These are phyloP conservation scores for Nylanderia fulva DNA, from an alignment of 1,140 invertebrate genomes.

Conservation along the genomic window DNA sequence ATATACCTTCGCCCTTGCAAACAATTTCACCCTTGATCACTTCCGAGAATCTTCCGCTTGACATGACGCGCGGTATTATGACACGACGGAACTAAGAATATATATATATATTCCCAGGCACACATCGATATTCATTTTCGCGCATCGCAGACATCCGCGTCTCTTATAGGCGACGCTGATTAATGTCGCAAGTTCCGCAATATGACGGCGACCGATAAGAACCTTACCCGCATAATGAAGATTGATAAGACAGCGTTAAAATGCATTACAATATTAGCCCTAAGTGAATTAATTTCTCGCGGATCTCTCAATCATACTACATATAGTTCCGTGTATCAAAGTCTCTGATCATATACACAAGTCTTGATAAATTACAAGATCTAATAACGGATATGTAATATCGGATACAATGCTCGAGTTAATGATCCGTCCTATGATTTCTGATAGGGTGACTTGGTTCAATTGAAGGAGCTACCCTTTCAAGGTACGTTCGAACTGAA, in stretches of 20 bases:
- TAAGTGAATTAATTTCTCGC: background rate
- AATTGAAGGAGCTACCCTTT: constrained; percentile 90
- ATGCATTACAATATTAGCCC: background rate
- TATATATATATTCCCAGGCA: constrained; percentile 14
- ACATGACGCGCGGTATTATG: constrained; percentile 35
- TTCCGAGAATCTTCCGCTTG: constrained; percentile 49
- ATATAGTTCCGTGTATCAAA: background rate
- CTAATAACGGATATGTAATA: background rate
- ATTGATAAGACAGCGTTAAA: constrained; percentile 43
- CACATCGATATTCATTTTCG: constrained; percentile 51
- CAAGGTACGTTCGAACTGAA: constrained; percentile 90
- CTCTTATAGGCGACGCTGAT: constrained; percentile 26
- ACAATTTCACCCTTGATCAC: constrained; percentile 54
- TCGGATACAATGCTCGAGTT: background rate
- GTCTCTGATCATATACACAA: background rate
- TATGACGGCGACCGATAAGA: constrained; percentile 42
- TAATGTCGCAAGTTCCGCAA: constrained; percentile 35
- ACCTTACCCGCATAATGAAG: constrained; percentile 24
- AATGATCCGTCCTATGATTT: constrained; percentile 42
- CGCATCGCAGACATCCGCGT: constrained; percentile 15
- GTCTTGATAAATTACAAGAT: background rate
- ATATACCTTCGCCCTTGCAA: constrained; percentile 26
- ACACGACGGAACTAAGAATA: constrained; percentile 25
- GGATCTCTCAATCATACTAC: background rate
- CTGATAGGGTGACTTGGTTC: constrained; percentile 93